Base-by-base conservation (phyloP, 2,113 vertebrate genomes). In the Seriola rivoliana region DNA sequence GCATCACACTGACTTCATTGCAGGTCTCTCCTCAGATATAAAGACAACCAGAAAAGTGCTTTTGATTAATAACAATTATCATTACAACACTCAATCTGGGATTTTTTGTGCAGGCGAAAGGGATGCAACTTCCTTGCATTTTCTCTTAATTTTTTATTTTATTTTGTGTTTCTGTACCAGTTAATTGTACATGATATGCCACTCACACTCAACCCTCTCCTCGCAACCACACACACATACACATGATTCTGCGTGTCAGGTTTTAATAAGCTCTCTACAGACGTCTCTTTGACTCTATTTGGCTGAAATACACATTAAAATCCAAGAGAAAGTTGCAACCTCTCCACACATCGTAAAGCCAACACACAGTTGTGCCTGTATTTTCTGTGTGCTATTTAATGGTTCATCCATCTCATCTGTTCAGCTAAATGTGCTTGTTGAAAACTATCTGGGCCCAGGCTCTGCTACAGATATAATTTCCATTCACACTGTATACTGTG, bases 381-480 rank as follows among this genome's bases (percentile, higher is more conserved):
- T 84, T 71, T 87, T 85, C 55, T 36, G 23, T 69, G 78, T 55
- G 64, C 74, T 60, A 62, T 80, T 85, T 82, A 82, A 72, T 67
- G 81, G 54, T 87, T 86, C 58, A 89, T 82, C 85, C 85, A 71
- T 73, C 85, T 92, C 85, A 79, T 90, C 87, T 85, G 80, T 85
- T 89, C 68, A 57, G 70, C 87, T 85, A 89, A 92, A 91, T 90
- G 84, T 88, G 72, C 82, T 71, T 80, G 81, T 85, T 93, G 88
- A 90, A 90, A 94, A 89, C 78, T 81, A 71, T 81, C 79, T 70
- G 84, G 69, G 82, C 40, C 59, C 0, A n/a, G 76, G 60, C 71
- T 75, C 78, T 74, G 78, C 82, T 67, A 10, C 76, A 86, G 69
- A 82, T 89, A 91, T 82, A 62, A 89, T 89, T 87, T 80, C 89